Percentiles rank a stretch among this genome's conserved stretches.
Evolutionary conservation across 2,888 invertebrate genomes (phyloP).

Genomic region (Byasa hedistus): DNA sequence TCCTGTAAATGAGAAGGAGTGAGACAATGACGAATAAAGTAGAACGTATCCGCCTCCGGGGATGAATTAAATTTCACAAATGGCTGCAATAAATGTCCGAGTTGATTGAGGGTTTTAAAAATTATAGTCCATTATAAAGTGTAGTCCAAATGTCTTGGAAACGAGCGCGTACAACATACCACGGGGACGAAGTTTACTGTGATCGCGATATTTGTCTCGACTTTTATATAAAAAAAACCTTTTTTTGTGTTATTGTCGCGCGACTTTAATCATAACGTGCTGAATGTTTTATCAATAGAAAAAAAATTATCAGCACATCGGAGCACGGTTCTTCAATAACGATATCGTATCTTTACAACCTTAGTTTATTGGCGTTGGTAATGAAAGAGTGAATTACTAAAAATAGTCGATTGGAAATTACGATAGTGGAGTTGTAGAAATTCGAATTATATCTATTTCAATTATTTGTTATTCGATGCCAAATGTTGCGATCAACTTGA

Average conservation of each 20-base stretch:
- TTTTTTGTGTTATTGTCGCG: too few relatives aligned
- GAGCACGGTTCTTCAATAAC: slow-evolving; percentile 22
- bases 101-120: background rate
- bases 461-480: too few relatives aligned
- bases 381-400: slow-evolving; percentile 16
- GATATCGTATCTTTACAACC: slow-evolving; percentile 29
- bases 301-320: slow-evolving; percentile 23
- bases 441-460: background rate
- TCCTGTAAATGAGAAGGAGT: slow-evolving; percentile 42
- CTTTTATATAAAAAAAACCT: too few relatives aligned
- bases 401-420: slow-evolving; percentile 16
- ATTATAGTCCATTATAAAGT: too few relatives aligned
- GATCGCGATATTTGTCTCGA: too few relatives aligned
- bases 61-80: slow-evolving; percentile 71
- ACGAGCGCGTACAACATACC: too few relatives aligned
- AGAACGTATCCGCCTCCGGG: slow-evolving; percentile 59
- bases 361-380: slow-evolving; percentile 23
- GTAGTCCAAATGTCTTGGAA: too few relatives aligned
- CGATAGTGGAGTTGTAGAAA: background rate
- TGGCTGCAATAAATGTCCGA: slow-evolving; percentile 61
- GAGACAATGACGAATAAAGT: slow-evolving; percentile 53
- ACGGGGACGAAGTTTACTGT: too few relatives aligned
- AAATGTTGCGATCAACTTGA: too few relatives aligned
- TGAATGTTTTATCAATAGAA: slow-evolving; percentile 18
- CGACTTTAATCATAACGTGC: slow-evolving; percentile 3